These are phyloP conservation scores for Siniperca chuatsi DNA, from an alignment of 2,113 vertebrate species.

Conservation along the genomic window DNA sequence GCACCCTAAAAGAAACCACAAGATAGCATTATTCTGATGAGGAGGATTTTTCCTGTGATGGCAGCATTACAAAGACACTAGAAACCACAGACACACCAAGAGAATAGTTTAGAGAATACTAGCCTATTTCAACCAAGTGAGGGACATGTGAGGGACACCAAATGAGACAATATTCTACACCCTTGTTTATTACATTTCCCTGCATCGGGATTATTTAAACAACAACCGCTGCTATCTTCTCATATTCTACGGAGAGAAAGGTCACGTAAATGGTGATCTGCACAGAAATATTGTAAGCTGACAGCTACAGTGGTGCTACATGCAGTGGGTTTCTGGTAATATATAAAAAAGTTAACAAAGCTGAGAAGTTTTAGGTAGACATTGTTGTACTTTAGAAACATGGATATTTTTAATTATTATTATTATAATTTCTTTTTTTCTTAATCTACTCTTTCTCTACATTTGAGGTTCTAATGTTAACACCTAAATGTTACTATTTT, in stretches of 20 bases:
- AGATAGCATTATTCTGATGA: constrained; percentile 15
- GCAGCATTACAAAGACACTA: background rate
- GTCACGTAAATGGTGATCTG: background rate
- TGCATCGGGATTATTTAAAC: background rate
- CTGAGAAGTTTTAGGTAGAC: background rate
- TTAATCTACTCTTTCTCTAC: background rate
- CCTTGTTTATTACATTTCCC: background rate
- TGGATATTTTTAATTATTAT: background rate
- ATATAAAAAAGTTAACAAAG: background rate
- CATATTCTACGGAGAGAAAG: background rate
- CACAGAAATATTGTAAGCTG: background rate
- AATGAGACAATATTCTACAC: background rate
- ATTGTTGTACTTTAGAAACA: no score
- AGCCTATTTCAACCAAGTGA: background rate
- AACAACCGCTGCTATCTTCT: background rate
- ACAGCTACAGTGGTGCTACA: background rate
- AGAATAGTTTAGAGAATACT: background rate
- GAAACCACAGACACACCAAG: background rate
- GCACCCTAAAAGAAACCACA: constrained; percentile 6
- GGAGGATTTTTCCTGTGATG: background rate
- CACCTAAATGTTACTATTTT: background rate
- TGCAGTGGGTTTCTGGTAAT: background rate
- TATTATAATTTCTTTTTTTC: background rate
- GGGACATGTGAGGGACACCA: background rate
- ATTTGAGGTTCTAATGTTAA: background rate